A percentile compares a stretch with the other conserved stretches of the same genome.
Conservation (phyloP, 2,888 invertebrate species). For the Helleia helle region DNA sequence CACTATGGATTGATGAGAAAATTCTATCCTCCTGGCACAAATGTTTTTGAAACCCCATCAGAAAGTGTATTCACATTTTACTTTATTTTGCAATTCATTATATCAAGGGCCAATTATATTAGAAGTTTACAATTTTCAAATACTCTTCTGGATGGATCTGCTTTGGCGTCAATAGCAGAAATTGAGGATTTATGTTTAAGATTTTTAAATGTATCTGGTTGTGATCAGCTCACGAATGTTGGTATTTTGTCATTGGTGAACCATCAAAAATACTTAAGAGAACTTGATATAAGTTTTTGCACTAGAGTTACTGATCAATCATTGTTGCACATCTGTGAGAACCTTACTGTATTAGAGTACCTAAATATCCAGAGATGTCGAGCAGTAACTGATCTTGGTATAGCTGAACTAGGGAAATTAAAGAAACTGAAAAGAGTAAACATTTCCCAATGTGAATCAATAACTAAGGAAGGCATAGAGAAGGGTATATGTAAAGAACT, state of each 20-base stretch:
- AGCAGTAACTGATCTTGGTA: conserved; percentile 76
- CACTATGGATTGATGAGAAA: conserved; percentile 78
- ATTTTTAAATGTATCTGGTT: conserved; percentile 66
- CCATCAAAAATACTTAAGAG: conserved; percentile 68
- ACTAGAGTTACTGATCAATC: conserved; percentile 78
- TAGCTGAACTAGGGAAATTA: conserved; percentile 68
- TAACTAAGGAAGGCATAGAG: conserved; percentile 76
- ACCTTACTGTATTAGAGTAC: conserved; percentile 71
- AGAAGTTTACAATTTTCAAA: conserved; percentile 77
- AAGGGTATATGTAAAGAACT: conserved; percentile 71
- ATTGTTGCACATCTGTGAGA: conserved; percentile 72
- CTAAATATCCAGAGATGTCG: conserved; percentile 78
- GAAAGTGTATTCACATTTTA: conserved; percentile 82
- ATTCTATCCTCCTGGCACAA: conserved; percentile 73
- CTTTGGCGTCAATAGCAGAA: conserved; percentile 71
- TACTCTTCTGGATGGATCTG: conserved; percentile 78
- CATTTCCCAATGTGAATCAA: conserved; percentile 78
- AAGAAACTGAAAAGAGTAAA: conserved; percentile 74
- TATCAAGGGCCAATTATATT: conserved; percentile 63
- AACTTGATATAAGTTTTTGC: conserved; percentile 78
- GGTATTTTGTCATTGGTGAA: conserved; percentile 71
- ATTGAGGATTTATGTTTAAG: conserved; percentile 66
- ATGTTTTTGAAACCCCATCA: conserved; percentile 64
- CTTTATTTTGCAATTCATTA: conserved; percentile 75
- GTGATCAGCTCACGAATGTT: conserved; percentile 76